These are phyloP conservation scores for Drosophila melanogaster DNA, from an alignment of 1,140 invertebrate species.

Conservation along the genomic window Release_6_plus_ISO1_MT NT_033777.3:10028001-10028500, in stretches of 20 bases:
- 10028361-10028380: constrained; percentile 32
- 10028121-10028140: background rate
- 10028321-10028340: constrained; percentile 32
- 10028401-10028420: constrained; percentile 51
- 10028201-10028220: constrained; percentile 42
- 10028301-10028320: constrained; percentile 7
- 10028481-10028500: constrained; percentile 11
- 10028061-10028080: constrained; percentile 8
- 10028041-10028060: constrained; percentile 48
- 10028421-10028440: constrained; percentile 62
- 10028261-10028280: constrained; percentile 43
- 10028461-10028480: background rate
- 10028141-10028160: constrained; percentile 19
- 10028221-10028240: constrained; percentile 75
- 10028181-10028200: constrained; percentile 18
- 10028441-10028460: constrained; percentile 37
- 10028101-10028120: background rate
- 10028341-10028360: constrained; percentile 32
- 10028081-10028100: background rate
- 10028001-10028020: constrained; percentile 49
- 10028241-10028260: constrained; percentile 58
- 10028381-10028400: constrained; percentile 37
- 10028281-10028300: constrained; percentile 63
- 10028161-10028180: constrained; percentile 29
- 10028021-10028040: constrained; percentile 43